Conservation (phyloP, 2,888 invertebrate species). For the Brachylomia viminalis region DNA sequence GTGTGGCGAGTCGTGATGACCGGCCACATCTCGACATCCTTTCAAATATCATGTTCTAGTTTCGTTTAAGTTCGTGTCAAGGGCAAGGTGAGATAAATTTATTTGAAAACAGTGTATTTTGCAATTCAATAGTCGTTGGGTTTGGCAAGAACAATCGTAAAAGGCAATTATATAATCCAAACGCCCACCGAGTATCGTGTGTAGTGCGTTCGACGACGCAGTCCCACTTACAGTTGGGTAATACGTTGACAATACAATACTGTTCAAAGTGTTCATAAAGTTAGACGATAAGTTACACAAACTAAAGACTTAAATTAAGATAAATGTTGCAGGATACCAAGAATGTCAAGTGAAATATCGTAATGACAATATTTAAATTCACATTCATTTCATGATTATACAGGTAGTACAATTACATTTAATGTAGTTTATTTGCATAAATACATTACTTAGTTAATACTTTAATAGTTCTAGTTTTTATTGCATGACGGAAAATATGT, state of each 20-base stretch:
- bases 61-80: conserved; percentile 59
- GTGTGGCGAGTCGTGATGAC: conserved; percentile 46
- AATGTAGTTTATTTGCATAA: not conserved
- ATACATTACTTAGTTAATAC: not conserved
- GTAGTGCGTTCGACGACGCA: not conserved
- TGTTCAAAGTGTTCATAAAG: not conserved
- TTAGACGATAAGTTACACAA: conserved; percentile 9
- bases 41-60: conserved; percentile 63
- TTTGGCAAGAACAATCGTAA: conserved; percentile 55
- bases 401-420: not conserved
- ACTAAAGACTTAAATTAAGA: conserved; percentile 13
- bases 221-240: conserved; percentile 28
- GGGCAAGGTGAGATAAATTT: conserved; percentile 61
- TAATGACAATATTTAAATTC: conserved; percentile 11
- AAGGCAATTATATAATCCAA: conserved; percentile 55
- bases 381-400: conserved; percentile 17
- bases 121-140: conserved; percentile 33
- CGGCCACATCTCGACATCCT: conserved; percentile 58
- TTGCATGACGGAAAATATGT: not conserved
- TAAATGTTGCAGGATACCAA: conserved; percentile 16
- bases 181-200: conserved; percentile 44
- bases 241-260: not conserved
- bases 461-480: conserved; percentile 22
- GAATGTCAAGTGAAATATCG: conserved; percentile 13
- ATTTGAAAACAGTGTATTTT: conserved; percentile 59